These are phyloP conservation scores for Esox niger DNA, from an alignment of 2,113 vertebrate genomes.

Conservation along the genomic window DNA sequence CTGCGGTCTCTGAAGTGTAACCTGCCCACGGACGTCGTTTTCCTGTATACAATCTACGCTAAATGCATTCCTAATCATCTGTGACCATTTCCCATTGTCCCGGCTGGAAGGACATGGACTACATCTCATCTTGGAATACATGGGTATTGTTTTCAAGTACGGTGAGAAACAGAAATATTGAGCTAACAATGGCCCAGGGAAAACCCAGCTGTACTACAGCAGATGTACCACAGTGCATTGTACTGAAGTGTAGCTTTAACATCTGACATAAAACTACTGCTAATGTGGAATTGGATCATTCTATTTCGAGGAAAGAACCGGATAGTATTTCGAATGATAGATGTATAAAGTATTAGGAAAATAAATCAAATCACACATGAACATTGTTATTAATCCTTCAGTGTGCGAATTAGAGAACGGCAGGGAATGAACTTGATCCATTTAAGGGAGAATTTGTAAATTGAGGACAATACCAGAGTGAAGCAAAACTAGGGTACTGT, in stretches of 20 bases:
- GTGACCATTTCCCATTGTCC: background rate
- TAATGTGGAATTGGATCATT: background rate
- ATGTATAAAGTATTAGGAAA: background rate
- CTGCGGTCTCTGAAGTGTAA: background rate
- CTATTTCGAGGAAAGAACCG: background rate
- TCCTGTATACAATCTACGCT: background rate
- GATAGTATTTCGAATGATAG: background rate
- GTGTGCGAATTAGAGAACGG: conserved; percentile 2
- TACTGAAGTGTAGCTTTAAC: background rate
- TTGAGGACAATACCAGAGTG: conserved; percentile 1
- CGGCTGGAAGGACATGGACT: background rate
- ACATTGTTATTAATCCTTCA: background rate
- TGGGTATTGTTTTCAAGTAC: no score
- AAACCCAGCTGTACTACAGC: no score
- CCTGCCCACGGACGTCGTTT: background rate
- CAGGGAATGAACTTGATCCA: conserved; percentile 9
- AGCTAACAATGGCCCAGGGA: no score
- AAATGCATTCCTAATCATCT: background rate
- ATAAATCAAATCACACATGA: background rate
- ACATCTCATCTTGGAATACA: background rate
- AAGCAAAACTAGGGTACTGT: conserved; percentile 4
- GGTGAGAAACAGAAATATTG: no score
- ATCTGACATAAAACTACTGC: background rate
- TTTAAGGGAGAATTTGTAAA: conserved; percentile 22
- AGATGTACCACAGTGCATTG: background rate